These are phyloP conservation scores for Thera britannica DNA, from an alignment of 2,888 invertebrate genomes.

Conservation along the genomic window DNA sequence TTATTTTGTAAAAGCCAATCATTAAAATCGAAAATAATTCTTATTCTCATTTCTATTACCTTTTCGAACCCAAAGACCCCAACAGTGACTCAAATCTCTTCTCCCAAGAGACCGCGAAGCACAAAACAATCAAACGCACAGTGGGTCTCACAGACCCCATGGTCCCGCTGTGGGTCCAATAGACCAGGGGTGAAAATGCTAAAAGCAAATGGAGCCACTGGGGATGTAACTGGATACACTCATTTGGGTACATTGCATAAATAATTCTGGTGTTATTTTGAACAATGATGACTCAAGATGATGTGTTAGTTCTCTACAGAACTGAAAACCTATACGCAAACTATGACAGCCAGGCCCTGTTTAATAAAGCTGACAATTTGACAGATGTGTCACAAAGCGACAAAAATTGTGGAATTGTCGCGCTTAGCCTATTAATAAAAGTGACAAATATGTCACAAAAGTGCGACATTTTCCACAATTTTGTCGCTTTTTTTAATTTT, in stretches of 20 bases:
- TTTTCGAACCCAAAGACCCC: constrained; percentile 17
- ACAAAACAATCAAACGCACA: constrained; percentile 39
- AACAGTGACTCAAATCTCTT: constrained; percentile 24
- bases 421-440: too few relatives aligned
- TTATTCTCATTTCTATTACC: constrained; percentile 3
- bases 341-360: too few relatives aligned
- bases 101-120: constrained; percentile 26
- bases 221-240: constrained; percentile 70
- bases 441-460: too few relatives aligned
- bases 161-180: constrained; percentile 11
- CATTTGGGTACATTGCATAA: constrained; percentile 62
- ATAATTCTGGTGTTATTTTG: constrained; percentile 40
- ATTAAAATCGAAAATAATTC: constrained; percentile 13
- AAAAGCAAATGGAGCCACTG: constrained; percentile 58
- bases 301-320: too few relatives aligned
- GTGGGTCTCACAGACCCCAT: constrained; percentile 25
- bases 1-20: too few relatives aligned
- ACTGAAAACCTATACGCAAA: too few relatives aligned
- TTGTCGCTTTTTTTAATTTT: too few relatives aligned
- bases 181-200: constrained; percentile 47
- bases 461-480: too few relatives aligned
- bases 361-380: too few relatives aligned
- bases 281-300: constrained; percentile 2
- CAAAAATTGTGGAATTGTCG: too few relatives aligned
- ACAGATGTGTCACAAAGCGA: too few relatives aligned